Base-by-base conservation (phyloP, 2,888 invertebrate genomes). In the Muschampia plurimacula region DNA sequence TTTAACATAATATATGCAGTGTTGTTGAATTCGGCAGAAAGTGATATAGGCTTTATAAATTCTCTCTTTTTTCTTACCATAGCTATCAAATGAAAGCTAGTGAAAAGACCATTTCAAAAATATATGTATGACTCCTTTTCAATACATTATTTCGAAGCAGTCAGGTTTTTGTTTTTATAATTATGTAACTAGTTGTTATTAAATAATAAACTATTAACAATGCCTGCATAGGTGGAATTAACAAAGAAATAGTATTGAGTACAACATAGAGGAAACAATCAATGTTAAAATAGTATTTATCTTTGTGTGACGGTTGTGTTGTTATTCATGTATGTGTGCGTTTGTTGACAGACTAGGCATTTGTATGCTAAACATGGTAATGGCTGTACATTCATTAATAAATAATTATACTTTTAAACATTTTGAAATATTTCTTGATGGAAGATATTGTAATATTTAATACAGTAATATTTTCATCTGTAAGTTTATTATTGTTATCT, bases 331-430 rank as follows among this genome's bases (percentile, higher is more conserved):
- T 44, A 8, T 36, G n/a, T 68, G 49, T 62, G 44, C 10, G 15
- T 62, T 32, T 49, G 46, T 62, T 60, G 22, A 62, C 68, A 62
- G n/a, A 6, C 49, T 49, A 4, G 15, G 44, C 13, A 36, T 52
- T 49, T 66, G 32, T 36, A 52, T 55, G 67, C 12, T 67, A 36
- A 57, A 57, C 22, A 41, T 57, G 55, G 1, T 67, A 57, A 57
- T 57, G 36, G 36, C 36, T 60, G 32, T 36, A 60, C 36, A 36
- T 49, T 36, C 22, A n/a, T 39, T 46, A 22, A 44, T 28, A 13
- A 59, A 12, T 41, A 7, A 22, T 39, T 36, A 52, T 52, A 10
- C n/a, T 52, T 22, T 28, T 63, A 13, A 63, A 63, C 15, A 15
- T 10, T 66, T n/a, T 36, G 9, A 52, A 49, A 9, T 13, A 7